Evolutionary conservation across 2,113 vertebrate genomes (phyloP).

Genomic region (Tinamus guttatus): DNA sequence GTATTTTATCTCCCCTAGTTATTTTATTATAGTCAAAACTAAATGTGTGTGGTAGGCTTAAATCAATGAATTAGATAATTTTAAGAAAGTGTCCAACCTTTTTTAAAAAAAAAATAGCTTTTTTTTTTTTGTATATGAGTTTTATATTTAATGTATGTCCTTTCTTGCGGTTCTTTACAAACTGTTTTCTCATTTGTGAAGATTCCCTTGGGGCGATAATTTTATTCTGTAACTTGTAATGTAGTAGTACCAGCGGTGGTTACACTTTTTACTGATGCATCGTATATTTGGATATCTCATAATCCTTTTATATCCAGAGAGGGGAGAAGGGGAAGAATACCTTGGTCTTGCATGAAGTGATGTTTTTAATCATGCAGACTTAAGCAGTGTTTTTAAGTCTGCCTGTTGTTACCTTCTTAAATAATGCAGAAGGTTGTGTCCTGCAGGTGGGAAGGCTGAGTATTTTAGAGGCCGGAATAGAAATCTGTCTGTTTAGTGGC

Average conservation of each 20-base stretch:
- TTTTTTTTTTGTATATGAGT: conserved; percentile 72
- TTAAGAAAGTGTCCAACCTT: conserved; percentile 57
- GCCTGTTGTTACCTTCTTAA: neutral
- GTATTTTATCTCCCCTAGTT: conserved; percentile 61
- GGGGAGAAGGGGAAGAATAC: neutral
- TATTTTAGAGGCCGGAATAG: neutral
- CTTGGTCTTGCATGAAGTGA: neutral
- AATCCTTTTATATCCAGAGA: conserved; percentile 37
- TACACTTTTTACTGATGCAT: conserved; percentile 57
- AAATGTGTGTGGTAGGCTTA: conserved; percentile 64
- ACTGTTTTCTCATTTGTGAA: conserved; percentile 64
- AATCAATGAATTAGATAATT: conserved; percentile 63
- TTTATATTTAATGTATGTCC: conserved; percentile 78
- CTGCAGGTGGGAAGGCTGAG: neutral
- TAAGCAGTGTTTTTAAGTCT: conserved; percentile 41
- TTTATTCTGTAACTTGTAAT: conserved; percentile 63
- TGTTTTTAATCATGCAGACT: conserved; percentile 41
- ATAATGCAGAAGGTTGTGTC: neutral
- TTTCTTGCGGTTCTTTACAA: conserved; percentile 75
- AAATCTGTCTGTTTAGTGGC: neutral
- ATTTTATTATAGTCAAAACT: conserved; percentile 60
- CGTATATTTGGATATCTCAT: neutral
- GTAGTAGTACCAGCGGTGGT: conserved; percentile 28
- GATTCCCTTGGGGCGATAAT: conserved; percentile 50
- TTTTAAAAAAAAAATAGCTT: neutral